These are phyloP conservation scores for Machimus atricapillus DNA, from an alignment of 2,888 invertebrate genomes.

Conservation along the genomic window DNA sequence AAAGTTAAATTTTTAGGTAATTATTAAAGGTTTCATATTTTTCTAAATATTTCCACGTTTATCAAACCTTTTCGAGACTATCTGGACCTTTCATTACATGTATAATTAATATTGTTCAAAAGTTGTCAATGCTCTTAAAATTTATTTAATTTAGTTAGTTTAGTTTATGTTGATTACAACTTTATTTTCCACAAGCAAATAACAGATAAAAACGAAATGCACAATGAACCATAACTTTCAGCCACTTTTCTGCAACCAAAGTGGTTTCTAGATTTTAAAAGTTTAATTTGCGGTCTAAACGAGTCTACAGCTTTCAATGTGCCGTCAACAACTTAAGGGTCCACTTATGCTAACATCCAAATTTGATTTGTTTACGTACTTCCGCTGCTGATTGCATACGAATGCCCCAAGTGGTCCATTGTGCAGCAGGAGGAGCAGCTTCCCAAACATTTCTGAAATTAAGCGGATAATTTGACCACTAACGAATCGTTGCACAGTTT, in stretches of 20 bases:
- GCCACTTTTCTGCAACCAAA: background rate
- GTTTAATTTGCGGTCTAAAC: background rate
- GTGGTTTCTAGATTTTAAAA: background rate
- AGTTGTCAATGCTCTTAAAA: background rate
- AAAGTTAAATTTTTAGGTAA: no score
- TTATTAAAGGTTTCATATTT: no score
- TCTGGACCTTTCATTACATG: no score
- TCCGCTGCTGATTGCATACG: background rate
- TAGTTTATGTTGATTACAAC: background rate
- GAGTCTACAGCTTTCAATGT: background rate
- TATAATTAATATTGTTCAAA: background rate
- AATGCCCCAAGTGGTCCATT: background rate
- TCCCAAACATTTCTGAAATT: background rate
- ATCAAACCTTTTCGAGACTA: no score
- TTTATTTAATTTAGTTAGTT: background rate
- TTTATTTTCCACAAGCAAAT: no score
- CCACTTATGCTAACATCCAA: background rate
- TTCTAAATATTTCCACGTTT: no score
- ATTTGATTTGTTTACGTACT: background rate
- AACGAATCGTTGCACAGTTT: background rate
- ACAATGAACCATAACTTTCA: no score
- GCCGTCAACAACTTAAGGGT: background rate
- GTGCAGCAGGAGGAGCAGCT: background rate
- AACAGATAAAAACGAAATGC: background rate
- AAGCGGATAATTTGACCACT: background rate